Evolutionary conservation across 2,888 invertebrate species (phyloP).

Genomic region (Drosophila melanosoma): DNA sequence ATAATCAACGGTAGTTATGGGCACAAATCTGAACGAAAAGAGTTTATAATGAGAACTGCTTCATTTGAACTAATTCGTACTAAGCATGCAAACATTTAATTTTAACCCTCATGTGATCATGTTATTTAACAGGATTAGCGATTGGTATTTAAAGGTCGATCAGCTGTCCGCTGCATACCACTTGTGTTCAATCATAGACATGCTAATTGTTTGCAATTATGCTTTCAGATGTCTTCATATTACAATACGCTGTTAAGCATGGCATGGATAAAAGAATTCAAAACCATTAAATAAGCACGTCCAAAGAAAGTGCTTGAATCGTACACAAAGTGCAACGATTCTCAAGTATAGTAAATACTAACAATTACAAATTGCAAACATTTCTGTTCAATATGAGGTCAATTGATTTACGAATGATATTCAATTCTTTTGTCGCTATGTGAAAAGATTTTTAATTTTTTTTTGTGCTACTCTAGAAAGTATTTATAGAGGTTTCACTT

Average conservation of each 20-base stretch:
- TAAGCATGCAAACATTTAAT: not conserved
- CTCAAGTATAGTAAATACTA: slow-evolving; percentile 9
- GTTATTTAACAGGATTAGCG: not conserved
- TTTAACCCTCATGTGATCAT: not conserved
- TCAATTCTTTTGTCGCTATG: slow-evolving; percentile 10
- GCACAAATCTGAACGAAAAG: not conserved
- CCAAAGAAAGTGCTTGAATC: slow-evolving; percentile 21
- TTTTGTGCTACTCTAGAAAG: not conserved
- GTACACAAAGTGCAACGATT: slow-evolving; percentile 29
- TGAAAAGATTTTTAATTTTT: slow-evolving; percentile 4
- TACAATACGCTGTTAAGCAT: slow-evolving; percentile 36
- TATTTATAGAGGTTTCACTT: slow-evolving; percentile 19
- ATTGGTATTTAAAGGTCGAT: slow-evolving; percentile 27
- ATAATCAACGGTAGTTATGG: not conserved
- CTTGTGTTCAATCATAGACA: slow-evolving; percentile 30
- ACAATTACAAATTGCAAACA: not conserved
- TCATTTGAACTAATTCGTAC: not conserved
- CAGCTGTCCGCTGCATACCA: not conserved
- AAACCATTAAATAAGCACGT: slow-evolving; percentile 56
- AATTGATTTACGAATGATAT: not conserved
- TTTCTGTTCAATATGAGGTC: not conserved
- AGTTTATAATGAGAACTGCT: not conserved
- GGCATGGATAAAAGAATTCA: slow-evolving; percentile 36
- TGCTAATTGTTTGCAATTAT: slow-evolving; percentile 81
- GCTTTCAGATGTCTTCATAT: slow-evolving; percentile 62